Evolutionary conservation across 1,140 invertebrate species (phyloP), one percentile per base, ranked within the genome.

Genomic region (Berghia stephanieae): DNA sequence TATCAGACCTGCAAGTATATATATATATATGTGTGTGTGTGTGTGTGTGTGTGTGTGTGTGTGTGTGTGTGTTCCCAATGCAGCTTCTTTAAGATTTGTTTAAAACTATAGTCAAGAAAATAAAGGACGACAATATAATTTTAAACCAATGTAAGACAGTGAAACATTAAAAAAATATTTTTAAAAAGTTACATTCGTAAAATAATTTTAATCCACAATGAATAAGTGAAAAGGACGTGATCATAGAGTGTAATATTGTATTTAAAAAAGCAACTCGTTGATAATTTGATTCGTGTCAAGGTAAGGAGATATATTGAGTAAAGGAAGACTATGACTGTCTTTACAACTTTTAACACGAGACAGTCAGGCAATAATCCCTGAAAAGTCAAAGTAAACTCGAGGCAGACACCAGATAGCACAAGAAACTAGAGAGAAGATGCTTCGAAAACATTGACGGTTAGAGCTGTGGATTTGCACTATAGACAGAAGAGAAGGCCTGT

Each of bases 11-110:
- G 21, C 36, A 34, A 24, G 71, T 73, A 40, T 73, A 49, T 73
- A 55, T 73, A 49, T 73, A 40, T 73, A 38, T 73, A 40, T 73
- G 71, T 55, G 40, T 73, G 71, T 73, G 40, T 52, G 71, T 3
- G 40, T 38, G 71, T 73, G 40, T 43, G 71, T 73, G 40, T 55
- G 43, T 73, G 40, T 38, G 71, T 55, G 49, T 73, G 71, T 73
- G 40, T 73, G 44, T 75, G 24, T 75, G 52, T 60, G 43, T 75
- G 72, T 75, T 31, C 40, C 34, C 24, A 31, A 60, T 4, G 34
- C n/a, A 60, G 55, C 24, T n/a, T 27, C 8, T 27, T 24, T 27
- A 0, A 60, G 8, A 60, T 24, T 1, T 24, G 2, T 24, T 27
- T 8, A 60, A 4, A 21, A n/a, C 24, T 24, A 60, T 57, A 21